phyloP scores from a whole-genome alignment of 2,888 invertebrate genomes.

The Sthenelais limicola region DNA sequence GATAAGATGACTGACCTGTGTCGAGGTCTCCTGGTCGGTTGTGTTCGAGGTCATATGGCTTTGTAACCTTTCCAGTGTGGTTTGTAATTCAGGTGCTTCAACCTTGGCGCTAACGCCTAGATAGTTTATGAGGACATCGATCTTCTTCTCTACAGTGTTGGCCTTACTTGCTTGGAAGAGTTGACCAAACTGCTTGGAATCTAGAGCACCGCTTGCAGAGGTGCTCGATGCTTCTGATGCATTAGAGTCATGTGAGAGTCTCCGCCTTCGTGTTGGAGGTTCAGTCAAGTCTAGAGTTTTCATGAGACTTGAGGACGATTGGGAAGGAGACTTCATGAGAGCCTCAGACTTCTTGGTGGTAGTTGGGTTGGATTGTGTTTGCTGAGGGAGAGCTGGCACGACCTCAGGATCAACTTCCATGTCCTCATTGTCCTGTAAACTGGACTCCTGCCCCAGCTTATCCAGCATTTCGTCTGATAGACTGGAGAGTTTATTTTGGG shows the following conservation, averaged over 20 bases:
- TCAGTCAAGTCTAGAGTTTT: neutral
- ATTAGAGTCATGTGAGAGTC: conserved; percentile 9
- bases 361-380: too few relatives aligned
- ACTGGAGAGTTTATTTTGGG: neutral
- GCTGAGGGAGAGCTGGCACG: too few relatives aligned
- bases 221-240: neutral
- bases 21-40: conserved; percentile 1
- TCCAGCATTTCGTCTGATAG: conserved; percentile 20
- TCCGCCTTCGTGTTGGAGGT: neutral
- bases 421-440: neutral
- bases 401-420: too few relatives aligned
- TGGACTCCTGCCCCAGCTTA: neutral
- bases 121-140: neutral
- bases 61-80: conserved; percentile 3
- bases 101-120: neutral
- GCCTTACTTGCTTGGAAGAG: conserved; percentile 12
- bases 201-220: neutral
- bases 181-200: neutral
- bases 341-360: too few relatives aligned
- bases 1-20: neutral
- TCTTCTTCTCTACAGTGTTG: neutral
- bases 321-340: too few relatives aligned
- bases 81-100: conserved; percentile 5
- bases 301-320: neutral
- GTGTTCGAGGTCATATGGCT: conserved; percentile 4